Evolutionary conservation across 1,140 invertebrate genomes (phyloP).

Genomic region (Tenebrio molitor): DNA sequence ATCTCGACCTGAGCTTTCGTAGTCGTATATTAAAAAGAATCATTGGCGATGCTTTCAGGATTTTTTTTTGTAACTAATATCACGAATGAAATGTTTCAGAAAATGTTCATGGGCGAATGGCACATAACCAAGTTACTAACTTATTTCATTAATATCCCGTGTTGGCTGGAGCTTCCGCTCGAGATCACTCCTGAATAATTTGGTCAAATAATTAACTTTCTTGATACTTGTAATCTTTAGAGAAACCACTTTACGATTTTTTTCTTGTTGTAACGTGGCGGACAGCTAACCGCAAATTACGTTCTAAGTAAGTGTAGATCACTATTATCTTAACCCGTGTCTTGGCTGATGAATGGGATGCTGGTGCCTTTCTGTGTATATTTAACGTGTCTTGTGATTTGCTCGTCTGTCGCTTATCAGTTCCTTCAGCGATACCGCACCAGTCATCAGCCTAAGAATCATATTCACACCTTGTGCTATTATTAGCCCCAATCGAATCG

Average conservation of each 20-base stretch:
- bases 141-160: too few species aligned
- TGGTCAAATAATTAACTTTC: neutral
- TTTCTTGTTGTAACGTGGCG: slow-evolving; percentile 13
- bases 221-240: too few species aligned
- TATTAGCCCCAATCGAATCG: too few species aligned
- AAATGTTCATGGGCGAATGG: neutral
- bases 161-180: too few species aligned
- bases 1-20: slow-evolving; percentile 1
- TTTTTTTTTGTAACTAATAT: neutral
- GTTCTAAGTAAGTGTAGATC: slow-evolving; percentile 22
- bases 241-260: neutral
- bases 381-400: too few species aligned
- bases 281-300: slow-evolving; percentile 28
- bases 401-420: too few species aligned
- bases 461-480: too few species aligned
- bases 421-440: too few species aligned
- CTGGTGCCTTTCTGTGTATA: neutral
- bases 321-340: slow-evolving; percentile 26
- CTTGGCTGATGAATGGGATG: slow-evolving; percentile 1
- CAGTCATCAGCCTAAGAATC: too few species aligned
- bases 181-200: neutral
- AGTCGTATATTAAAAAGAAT: neutral
- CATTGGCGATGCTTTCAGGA: neutral
- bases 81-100: slow-evolving; percentile 2
- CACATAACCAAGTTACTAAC: too few species aligned